Conservation (phyloP, 2,113 vertebrate species). For the Eleginops maclovinus region DNA sequence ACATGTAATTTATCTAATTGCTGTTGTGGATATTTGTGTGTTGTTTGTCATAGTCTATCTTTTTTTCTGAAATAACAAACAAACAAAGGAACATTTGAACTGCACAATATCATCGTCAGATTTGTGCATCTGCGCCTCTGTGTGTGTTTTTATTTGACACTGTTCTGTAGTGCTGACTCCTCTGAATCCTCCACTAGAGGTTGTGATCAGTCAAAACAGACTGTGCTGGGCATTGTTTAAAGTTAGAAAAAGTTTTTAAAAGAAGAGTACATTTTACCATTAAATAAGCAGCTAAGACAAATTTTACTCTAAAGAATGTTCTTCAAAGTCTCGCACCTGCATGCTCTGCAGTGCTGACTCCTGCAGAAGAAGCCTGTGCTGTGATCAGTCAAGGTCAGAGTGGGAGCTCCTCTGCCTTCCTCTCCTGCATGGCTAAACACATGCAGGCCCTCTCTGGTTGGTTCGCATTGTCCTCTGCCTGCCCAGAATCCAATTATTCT, state of each 20-base stretch:
- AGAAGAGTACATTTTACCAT: conserved; percentile 15
- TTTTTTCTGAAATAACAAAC: not conserved
- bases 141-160: not conserved
- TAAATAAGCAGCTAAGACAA: conserved; percentile 16
- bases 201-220: conserved; percentile 32
- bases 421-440: conserved; percentile 64
- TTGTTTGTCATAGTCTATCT: not conserved
- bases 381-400: conserved; percentile 72
- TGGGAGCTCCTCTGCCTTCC: conserved; percentile 34
- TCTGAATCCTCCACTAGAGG: conserved; percentile 25
- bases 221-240: conserved; percentile 11
- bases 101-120: not conserved
- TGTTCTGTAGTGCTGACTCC: conserved; percentile 41
- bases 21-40: not conserved
- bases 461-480: conserved; percentile 42
- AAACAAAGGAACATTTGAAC: no score
- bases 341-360: conserved; percentile 60
- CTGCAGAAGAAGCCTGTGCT: conserved; percentile 44
- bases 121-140: not conserved
- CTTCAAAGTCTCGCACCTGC: conserved; percentile 37
- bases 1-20: not conserved
- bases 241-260: conserved; percentile 17
- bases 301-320: conserved; percentile 3
- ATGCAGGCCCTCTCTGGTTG: conserved; percentile 18
- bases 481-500: conserved; percentile 61